Conservation (phyloP, 2,113 vertebrate species). For the Myotis davidii region DNA sequence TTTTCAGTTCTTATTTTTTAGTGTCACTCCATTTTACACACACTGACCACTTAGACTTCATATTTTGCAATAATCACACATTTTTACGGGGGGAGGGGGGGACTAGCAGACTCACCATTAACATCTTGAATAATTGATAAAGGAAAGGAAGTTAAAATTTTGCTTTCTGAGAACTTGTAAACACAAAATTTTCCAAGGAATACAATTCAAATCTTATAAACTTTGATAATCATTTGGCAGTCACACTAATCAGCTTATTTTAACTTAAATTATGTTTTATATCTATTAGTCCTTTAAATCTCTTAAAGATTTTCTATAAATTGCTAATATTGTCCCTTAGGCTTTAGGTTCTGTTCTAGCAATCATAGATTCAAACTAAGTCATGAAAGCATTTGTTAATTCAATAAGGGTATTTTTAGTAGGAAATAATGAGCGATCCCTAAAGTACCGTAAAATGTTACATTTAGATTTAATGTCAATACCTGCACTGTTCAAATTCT, state of each 20-base stretch:
- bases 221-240: background rate
- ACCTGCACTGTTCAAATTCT: background rate
- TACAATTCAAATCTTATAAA: background rate
- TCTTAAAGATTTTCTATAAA: conserved; percentile 47
- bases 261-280: conserved; percentile 46
- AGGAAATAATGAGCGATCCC: conserved; percentile 40
- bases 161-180: background rate
- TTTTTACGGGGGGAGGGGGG: background rate
- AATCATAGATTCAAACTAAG: conserved; percentile 29
- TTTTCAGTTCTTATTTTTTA: background rate
- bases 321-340: conserved; percentile 2
- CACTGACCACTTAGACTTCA: background rate
- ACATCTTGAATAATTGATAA: background rate
- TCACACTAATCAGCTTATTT: background rate
- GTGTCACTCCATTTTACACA: background rate
- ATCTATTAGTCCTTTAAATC: background rate
- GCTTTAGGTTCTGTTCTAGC: conserved; percentile 11
- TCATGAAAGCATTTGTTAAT: conserved; percentile 32
- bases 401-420: conserved; percentile 33
- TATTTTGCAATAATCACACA: conserved; percentile 5
- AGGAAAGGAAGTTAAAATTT: background rate
- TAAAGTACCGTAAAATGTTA: background rate
- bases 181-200: background rate
- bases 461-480: conserved; percentile 21
- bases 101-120: background rate